phyloP scores from a whole-genome alignment of 1,140 invertebrate genomes.

The Conus ventricosus region DNA sequence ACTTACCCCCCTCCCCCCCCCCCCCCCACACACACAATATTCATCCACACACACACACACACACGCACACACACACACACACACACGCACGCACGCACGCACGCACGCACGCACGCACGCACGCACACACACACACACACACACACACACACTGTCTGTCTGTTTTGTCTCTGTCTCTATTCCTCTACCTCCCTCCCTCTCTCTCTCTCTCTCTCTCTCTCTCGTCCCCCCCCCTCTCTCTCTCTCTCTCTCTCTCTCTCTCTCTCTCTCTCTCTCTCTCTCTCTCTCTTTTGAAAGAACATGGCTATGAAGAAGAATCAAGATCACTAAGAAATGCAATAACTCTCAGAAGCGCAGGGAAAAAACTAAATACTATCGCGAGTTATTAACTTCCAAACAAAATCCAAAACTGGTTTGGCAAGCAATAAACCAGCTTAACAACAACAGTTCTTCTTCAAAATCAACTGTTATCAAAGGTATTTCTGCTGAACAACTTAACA shows the following conservation, averaged over 20 bases:
- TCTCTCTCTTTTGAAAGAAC: constrained; percentile 35
- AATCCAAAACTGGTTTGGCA: no score
- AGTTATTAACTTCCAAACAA: no score
- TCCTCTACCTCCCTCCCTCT: background rate
- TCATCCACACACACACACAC: background rate
- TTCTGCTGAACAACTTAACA: no score
- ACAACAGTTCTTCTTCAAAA: no score
- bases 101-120: background rate
- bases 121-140: background rate
- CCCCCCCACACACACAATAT: no score
- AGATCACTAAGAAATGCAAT: no score
- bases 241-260: constrained; percentile 11
- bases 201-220: background rate
- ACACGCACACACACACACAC: background rate
- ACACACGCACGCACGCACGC: background rate
- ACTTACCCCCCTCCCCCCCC: background rate
- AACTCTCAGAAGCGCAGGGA: no score
- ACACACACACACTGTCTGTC: background rate
- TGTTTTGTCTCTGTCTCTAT: background rate
- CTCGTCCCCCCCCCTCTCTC: constrained; percentile 26
- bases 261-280: constrained; percentile 40
- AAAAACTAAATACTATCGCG: no score
- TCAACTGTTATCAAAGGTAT: no score
- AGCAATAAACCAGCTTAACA: no score
- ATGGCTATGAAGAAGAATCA: no score